A percentile compares a stretch with the other conserved stretches of the same genome.
These are phyloP conservation scores for Phortica magna DNA, from an alignment of 2,888 invertebrate genomes.

Conservation along the genomic window DNA sequence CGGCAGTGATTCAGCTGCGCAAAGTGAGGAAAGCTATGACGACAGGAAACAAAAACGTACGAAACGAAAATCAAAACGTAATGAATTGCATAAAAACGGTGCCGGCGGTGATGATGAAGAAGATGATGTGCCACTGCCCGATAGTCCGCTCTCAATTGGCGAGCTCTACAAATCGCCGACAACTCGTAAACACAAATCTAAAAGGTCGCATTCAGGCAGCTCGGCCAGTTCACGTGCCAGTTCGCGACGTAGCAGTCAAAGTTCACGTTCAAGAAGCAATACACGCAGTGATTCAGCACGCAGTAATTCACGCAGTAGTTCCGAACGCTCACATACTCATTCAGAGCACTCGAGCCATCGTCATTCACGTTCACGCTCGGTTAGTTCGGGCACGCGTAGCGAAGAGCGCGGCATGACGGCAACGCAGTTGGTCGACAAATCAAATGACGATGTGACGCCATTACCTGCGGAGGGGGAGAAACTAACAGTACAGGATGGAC, in stretches of 20 bases:
- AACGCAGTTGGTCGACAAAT: slow-evolving; percentile 35
- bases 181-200: slow-evolving; percentile 37
- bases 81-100: slow-evolving; percentile 63
- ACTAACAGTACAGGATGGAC: slow-evolving; percentile 41
- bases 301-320: slow-evolving; percentile 46
- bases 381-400: slow-evolving; percentile 68
- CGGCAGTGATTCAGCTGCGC: slow-evolving; percentile 54
- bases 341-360: slow-evolving; percentile 55
- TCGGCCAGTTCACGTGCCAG: slow-evolving; percentile 58
- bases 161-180: slow-evolving; percentile 79
- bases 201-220: slow-evolving; percentile 52
- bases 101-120: slow-evolving; percentile 73
- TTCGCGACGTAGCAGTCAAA: slow-evolving; percentile 52
- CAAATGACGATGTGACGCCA: slow-evolving; percentile 46
- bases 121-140: slow-evolving; percentile 78
- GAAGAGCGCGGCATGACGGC: slow-evolving; percentile 63
- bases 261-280: slow-evolving; percentile 52
- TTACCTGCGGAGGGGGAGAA: slow-evolving; percentile 42
- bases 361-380: slow-evolving; percentile 55
- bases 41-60: slow-evolving; percentile 42
- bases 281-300: slow-evolving; percentile 49
- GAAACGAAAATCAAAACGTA: slow-evolving; percentile 38
- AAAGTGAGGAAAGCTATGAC: slow-evolving; percentile 57
- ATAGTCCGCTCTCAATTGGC: slow-evolving; percentile 80
- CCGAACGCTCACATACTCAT: slow-evolving; percentile 37